A percentile compares a stretch with the other conserved stretches of the same genome.
Conservation (phyloP, 1,140 invertebrate species). For the Papilio glaucus region DNA sequence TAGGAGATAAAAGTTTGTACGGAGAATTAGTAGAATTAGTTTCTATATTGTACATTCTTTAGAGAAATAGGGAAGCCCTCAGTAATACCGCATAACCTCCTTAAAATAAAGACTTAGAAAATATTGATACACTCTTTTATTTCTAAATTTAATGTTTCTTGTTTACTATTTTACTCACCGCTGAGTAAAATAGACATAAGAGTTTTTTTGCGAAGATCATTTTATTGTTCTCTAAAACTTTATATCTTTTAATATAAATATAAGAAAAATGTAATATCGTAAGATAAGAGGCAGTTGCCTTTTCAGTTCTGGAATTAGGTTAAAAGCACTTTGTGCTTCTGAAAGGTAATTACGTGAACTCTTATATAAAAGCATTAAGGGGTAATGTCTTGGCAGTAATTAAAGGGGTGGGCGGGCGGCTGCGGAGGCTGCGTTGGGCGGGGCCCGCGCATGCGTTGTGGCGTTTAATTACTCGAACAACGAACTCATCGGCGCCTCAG, state of each 20-base stretch:
- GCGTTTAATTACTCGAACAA: constrained; percentile 75
- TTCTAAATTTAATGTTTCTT: too few species aligned
- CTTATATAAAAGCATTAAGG: constrained; percentile 70
- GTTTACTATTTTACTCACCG: too few species aligned
- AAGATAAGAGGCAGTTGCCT: constrained; percentile 12
- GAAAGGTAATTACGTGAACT: constrained; percentile 45
- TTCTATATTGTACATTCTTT: too few species aligned
- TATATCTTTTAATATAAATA: neutral
- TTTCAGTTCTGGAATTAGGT: constrained; percentile 29
- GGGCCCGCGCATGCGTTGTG: constrained; percentile 73
- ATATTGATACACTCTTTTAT: too few species aligned
- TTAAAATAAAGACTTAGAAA: too few species aligned
- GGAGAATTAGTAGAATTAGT: too few species aligned
- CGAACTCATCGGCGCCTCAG: constrained; percentile 72
- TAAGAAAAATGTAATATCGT: constrained; percentile 18
- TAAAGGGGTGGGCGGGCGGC: constrained; percentile 62
- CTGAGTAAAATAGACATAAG: too few species aligned
- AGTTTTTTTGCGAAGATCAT: too few species aligned
- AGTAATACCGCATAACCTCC: too few species aligned
- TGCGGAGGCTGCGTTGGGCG: constrained; percentile 74
- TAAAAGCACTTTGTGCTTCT: constrained; percentile 36
- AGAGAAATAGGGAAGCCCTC: too few species aligned
- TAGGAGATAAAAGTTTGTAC: too few species aligned
- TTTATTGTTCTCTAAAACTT: neutral
- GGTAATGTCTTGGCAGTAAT: constrained; percentile 81